phyloP scores from a whole-genome alignment of 2,113 vertebrate genomes.

The Hydrochoerus hydrochaeris region DNA sequence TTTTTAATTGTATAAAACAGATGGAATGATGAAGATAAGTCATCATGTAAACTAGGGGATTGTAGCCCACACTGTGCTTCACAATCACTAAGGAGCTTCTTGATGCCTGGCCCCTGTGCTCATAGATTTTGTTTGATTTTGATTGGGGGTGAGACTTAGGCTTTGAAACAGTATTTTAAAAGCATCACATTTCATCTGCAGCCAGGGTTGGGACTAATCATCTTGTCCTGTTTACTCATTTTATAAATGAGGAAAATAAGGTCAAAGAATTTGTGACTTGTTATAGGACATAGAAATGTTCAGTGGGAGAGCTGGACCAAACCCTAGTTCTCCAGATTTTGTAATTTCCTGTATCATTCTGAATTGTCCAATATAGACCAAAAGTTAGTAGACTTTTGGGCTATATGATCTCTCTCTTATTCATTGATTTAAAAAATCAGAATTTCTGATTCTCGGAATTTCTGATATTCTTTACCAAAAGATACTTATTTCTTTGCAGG shows the following conservation, averaged over 20 bases:
- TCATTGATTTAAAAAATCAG: not conserved
- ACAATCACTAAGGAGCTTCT: not conserved
- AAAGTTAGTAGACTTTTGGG: not conserved
- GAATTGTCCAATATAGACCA: not conserved
- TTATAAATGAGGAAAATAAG: not conserved
- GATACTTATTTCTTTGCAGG: not conserved
- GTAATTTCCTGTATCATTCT: not conserved
- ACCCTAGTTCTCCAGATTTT: not conserved
- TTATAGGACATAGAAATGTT: not conserved
- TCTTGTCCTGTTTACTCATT: not conserved
- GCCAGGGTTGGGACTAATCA: not conserved
- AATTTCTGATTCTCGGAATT: slow-evolving; percentile 30
- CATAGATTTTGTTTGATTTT: slow-evolving; percentile 16
- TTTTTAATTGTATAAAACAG: slow-evolving; percentile 38
- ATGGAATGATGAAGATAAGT: not conserved
- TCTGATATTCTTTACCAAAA: not conserved
- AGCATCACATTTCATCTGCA: not conserved
- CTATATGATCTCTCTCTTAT: not conserved
- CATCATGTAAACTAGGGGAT: not conserved
- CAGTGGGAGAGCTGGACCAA: not conserved
- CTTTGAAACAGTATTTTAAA: slow-evolving; percentile 1
- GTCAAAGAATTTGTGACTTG: not conserved
- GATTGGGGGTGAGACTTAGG: not conserved
- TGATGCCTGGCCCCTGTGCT: not conserved
- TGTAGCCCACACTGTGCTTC: not conserved